Conservation (phyloP, 2,113 vertebrate species). For the Mirza zaza region DNA sequence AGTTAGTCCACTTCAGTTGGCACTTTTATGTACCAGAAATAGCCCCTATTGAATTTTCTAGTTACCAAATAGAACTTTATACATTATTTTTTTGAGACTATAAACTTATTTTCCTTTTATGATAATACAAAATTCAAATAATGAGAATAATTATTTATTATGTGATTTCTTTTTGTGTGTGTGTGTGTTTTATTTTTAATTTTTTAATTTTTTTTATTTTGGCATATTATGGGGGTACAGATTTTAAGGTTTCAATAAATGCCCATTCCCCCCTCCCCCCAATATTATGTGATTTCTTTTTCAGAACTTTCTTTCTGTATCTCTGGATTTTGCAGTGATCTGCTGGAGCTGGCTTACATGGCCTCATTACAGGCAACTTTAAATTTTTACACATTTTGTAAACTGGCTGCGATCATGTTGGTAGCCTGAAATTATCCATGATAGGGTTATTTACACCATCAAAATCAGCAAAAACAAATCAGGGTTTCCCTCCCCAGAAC, state of each 20-base stretch:
- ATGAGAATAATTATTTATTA: slow-evolving; percentile 22
- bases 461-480: slow-evolving; percentile 32
- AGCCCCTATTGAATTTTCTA: neutral
- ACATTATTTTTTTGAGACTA: slow-evolving; percentile 2
- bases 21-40: neutral
- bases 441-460: neutral
- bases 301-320: neutral
- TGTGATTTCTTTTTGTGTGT: neutral
- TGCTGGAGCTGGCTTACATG: neutral
- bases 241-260: too few relatives aligned
- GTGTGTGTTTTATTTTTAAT: too few relatives aligned
- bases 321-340: neutral
- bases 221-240: too few relatives aligned
- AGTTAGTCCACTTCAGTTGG: neutral
- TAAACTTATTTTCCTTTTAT: slow-evolving; percentile 21
- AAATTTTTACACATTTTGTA: neutral
- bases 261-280: too few relatives aligned
- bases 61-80: neutral
- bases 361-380: neutral
- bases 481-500: neutral
- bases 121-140: slow-evolving; percentile 40
- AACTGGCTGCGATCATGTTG: neutral
- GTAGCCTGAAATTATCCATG: neutral
- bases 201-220: too few relatives aligned
- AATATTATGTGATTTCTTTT: neutral